A percentile compares a stretch with the other conserved stretches of the same genome.
These are phyloP conservation scores for Dicentrarchus labrax DNA, from an alignment of 2,113 vertebrate genomes.

Conservation along the genomic window DNA sequence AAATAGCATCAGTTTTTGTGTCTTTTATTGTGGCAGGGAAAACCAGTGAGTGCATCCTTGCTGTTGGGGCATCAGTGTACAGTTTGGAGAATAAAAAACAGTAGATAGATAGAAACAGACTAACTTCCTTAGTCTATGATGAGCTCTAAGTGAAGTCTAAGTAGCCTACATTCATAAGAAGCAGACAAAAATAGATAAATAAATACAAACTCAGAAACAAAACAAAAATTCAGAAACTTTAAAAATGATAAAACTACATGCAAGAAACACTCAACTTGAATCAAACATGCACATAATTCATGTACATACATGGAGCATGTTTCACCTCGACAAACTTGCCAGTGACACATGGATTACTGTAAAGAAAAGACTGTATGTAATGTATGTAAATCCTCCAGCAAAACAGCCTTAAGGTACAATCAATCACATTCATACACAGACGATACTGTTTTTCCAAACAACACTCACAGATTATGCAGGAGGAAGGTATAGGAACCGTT, in stretches of 20 bases:
- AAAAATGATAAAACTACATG: too few species aligned
- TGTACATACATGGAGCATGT: not conserved
- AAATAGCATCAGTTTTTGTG: not conserved
- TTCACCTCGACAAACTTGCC: not conserved
- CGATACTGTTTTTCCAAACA: slow-evolving; percentile 4
- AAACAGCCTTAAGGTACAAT: slow-evolving; percentile 26
- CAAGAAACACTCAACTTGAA: not conserved
- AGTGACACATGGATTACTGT: not conserved
- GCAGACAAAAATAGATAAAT: not conserved
- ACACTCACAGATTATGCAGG: not conserved
- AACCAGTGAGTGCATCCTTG: not conserved
- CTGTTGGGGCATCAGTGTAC: not conserved
- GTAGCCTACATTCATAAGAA: not conserved
- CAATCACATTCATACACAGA: not conserved
- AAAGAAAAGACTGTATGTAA: slow-evolving; percentile 10
- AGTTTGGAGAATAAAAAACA: not conserved
- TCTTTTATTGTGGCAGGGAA: not conserved
- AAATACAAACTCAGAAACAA: too few species aligned
- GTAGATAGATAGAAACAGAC: not conserved
- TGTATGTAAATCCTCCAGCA: slow-evolving; percentile 37
- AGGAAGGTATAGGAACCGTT: not conserved
- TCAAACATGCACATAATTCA: not conserved
- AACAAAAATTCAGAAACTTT: not conserved
- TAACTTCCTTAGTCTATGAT: too few species aligned
- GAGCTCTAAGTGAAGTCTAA: not conserved